Evolutionary conservation across 2,888 invertebrate genomes (phyloP).

Genomic region (Ethmia dodecea): DNA sequence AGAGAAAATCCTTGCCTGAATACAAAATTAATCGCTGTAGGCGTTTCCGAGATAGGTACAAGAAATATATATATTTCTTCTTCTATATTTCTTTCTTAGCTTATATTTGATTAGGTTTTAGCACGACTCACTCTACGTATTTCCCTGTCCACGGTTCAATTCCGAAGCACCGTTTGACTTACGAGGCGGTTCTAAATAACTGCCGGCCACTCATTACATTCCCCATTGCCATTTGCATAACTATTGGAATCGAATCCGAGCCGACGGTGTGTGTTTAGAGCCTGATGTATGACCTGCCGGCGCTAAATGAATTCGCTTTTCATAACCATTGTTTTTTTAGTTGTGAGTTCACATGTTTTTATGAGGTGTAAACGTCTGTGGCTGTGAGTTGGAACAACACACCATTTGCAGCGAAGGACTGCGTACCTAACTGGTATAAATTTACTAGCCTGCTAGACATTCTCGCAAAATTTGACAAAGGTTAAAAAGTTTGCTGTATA

Average conservation of each 20-base stretch:
- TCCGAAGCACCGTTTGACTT: conserved; percentile 67
- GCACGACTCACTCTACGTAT: conserved; percentile 36
- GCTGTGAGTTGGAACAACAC: too few relatives aligned
- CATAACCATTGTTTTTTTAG: conserved; percentile 13
- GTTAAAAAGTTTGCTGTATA: too few relatives aligned
- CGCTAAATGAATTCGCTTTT: conserved; percentile 56
- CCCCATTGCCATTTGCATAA: conserved; percentile 72
- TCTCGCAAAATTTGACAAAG: too few relatives aligned
- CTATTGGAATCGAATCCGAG: conserved; percentile 69
- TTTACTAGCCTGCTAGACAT: too few relatives aligned
- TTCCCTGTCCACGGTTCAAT: conserved; percentile 38
- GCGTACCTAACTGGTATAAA: too few relatives aligned
- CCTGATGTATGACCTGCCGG: conserved; percentile 60
- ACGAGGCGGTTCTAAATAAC: conserved; percentile 72
- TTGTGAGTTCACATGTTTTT: conserved; percentile 14
- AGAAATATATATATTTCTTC: too few relatives aligned
- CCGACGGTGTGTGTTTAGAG: conserved; percentile 67
- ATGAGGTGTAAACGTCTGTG: conserved; percentile 21
- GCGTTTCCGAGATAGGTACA: too few relatives aligned
- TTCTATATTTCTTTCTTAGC: too few relatives aligned
- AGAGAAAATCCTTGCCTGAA: too few relatives aligned
- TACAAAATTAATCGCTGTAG: too few relatives aligned
- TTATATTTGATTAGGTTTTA: too few relatives aligned
- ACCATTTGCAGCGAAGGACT: too few relatives aligned
- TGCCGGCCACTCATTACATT: conserved; percentile 73